A percentile compares a stretch with the other conserved stretches of the same genome.
phyloP scores from a whole-genome alignment of 2,113 vertebrate genomes.

The Tragelaphus scriptus region DNA sequence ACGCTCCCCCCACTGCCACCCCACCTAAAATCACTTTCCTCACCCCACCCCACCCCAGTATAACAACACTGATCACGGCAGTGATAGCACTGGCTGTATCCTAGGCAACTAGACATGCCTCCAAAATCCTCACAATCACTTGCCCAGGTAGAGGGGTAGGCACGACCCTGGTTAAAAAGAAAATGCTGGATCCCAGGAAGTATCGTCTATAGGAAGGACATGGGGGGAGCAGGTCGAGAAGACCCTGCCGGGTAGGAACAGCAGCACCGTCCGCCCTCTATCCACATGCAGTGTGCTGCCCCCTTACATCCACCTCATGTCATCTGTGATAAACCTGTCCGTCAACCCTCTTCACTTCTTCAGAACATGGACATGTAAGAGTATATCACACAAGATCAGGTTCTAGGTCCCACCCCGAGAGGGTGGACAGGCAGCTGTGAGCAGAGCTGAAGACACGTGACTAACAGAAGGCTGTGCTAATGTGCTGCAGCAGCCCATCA shows the following conservation, averaged over 20 bases:
- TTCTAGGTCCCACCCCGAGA: background rate
- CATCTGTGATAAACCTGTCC: background rate
- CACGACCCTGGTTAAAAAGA: background rate
- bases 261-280: background rate
- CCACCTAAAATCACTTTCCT: background rate
- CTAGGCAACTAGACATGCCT: background rate
- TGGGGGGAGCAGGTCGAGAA: background rate
- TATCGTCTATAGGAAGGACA: background rate
- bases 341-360: background rate
- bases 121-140: background rate
- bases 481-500: background rate
- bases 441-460: background rate
- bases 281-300: too few species aligned
- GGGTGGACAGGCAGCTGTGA: background rate
- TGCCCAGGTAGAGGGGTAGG: background rate
- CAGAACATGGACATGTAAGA: background rate
- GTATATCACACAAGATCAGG: background rate
- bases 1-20: accelerated
- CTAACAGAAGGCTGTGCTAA: background rate
- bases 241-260: background rate
- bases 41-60: background rate
- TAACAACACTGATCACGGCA: background rate
- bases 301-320: background rate
- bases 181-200: background rate
- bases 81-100: background rate